phyloP scores from a whole-genome alignment of 2,888 invertebrate species.

The Oscheius sp. region DNA sequence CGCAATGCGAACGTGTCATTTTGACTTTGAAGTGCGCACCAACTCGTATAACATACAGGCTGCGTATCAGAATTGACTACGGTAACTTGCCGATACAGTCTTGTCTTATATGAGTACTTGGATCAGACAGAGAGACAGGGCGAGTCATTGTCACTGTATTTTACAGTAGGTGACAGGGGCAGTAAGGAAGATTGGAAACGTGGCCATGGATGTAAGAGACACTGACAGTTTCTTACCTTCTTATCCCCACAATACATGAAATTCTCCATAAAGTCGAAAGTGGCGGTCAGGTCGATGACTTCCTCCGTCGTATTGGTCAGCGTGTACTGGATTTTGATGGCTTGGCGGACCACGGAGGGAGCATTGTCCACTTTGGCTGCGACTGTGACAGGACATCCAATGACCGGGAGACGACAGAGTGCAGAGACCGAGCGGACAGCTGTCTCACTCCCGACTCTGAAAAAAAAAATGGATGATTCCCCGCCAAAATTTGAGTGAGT shows the following conservation, averaged over 20 bases:
- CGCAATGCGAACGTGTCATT: too few species aligned
- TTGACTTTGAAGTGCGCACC: too few species aligned
- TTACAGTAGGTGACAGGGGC: too few species aligned
- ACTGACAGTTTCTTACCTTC: constrained; percentile 39
- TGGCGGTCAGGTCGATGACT: constrained; percentile 41
- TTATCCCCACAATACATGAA: constrained; percentile 58
- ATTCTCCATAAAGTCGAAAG: constrained; percentile 55
- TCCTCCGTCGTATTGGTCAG: constrained; percentile 28
- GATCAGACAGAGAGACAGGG: too few species aligned
- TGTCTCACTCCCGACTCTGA: constrained; percentile 35
- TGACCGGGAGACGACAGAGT: constrained; percentile 44
- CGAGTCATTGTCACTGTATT: too few species aligned
- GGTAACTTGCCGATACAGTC: too few species aligned
- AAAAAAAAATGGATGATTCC: constrained; percentile 7
- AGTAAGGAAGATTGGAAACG: too few species aligned
- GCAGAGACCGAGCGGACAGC: constrained; percentile 56
- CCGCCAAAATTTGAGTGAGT: too few species aligned
- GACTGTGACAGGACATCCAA: constrained; percentile 54
- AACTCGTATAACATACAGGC: too few species aligned
- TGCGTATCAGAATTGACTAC: too few species aligned
- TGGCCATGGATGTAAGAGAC: not conserved
- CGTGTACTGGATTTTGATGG: constrained; percentile 50
- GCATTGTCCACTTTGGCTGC: constrained; percentile 38
- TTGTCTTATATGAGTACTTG: too few species aligned
- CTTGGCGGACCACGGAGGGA: constrained; percentile 46